Evolutionary conservation across 1,140 invertebrate genomes (phyloP), one percentile per base, ranked within the genome.

Genomic region (Psilanteris sp.): DNA sequence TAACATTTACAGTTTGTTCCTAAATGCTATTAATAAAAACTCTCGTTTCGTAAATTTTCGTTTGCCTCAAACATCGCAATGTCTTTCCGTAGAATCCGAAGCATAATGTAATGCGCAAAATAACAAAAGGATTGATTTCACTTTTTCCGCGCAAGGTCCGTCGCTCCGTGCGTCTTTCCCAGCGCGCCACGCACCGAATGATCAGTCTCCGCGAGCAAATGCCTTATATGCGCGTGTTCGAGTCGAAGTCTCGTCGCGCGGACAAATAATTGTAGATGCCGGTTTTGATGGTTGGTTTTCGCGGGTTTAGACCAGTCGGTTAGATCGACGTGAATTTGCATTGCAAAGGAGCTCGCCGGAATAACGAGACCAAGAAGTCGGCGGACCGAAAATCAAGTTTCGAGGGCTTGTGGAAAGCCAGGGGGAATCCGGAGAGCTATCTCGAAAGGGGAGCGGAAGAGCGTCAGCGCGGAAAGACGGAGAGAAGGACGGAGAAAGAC

Each of bases 311-410:
- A 43, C 29, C 44, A 36, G 55, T 55, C 55, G 61, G 61, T 75
- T 68, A 59, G 54, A 75, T 67, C 52, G 61, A 43, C 54, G 41
- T n/a, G 27, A 43, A 75, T 75, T 66, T 67, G 71, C 71, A 75
- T 67, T 75, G 71, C 71, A 75, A 75, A 75, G 72, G 62, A 67
- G 61, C 57, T 75, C 54, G 10, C 55, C 64, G 29, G 62, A 75
- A 68, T 75, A 75, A 75, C 55, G 72, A 75, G 72, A 75, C 55
- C 72, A 75, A 75, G 72, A 75, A 75, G 62, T 75, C 72, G 72
- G 54, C 72, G 55, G 55, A 75, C 72, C 72, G 72, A 75, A 75
- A 68, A 75, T 67, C 72, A 68, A 75, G 72, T 75, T 75, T 75
- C 72, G 62, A 75, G 72, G 72, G 64, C 62, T 68, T 62, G 62